Evolutionary conservation across 2,113 vertebrate genomes (phyloP).

Genomic region (zebrafish (Danio rerio)): GRCz12tu NC_133191.1:42918501-42919000

Average conservation of each 20-base stretch:
- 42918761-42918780: conserved; percentile 65
- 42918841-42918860: conserved; percentile 61
- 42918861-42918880: conserved; percentile 57
- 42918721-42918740: conserved; percentile 67
- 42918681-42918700: conserved; percentile 60
- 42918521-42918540: conserved; percentile 12
- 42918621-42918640: conserved; percentile 42
- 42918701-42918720: conserved; percentile 63
- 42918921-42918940: conserved; percentile 59
- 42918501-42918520: conserved; percentile 45
- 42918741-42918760: conserved; percentile 75
- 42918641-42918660: conserved; percentile 52
- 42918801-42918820: conserved; percentile 71
- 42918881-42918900: background rate
- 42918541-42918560: conserved; percentile 7
- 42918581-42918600: conserved; percentile 18
- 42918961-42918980: conserved; percentile 56
- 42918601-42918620: conserved; percentile 38
- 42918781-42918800: conserved; percentile 74
- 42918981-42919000: conserved; percentile 63
- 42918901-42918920: conserved; percentile 57
- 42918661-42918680: conserved; percentile 55
- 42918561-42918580: conserved; percentile 47
- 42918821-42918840: conserved; percentile 65
- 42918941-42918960: conserved; percentile 61